These are phyloP conservation scores for Lomographa bimaculata DNA, from an alignment of 2,888 invertebrate genomes.

Conservation along the genomic window DNA sequence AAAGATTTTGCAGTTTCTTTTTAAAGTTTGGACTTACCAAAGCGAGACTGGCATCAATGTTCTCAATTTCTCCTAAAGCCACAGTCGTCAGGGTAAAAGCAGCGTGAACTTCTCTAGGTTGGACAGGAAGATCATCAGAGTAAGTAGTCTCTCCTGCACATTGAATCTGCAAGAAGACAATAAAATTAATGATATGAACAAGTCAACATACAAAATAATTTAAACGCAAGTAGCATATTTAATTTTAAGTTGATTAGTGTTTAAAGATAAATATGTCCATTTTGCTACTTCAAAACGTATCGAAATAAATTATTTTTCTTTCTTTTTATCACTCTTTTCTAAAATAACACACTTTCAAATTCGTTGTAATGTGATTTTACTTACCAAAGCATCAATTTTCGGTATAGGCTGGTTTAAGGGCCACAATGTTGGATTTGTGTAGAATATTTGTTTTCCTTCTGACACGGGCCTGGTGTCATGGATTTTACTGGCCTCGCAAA, in stretches of 20 bases:
- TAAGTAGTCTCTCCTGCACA: slow-evolving; percentile 88
- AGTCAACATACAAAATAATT: no score
- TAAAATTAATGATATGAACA: no score
- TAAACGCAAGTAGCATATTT: no score
- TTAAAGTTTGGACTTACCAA: no score
- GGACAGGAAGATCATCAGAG: slow-evolving; percentile 84
- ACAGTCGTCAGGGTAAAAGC: slow-evolving; percentile 83
- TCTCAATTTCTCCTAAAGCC: slow-evolving; percentile 80
- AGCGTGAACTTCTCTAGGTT: slow-evolving; percentile 85
- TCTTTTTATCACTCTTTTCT: no score
- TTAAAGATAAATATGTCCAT: no score
- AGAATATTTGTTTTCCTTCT: slow-evolving; percentile 84
- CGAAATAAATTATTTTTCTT: no score
- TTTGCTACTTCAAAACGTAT: no score
- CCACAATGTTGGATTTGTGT: slow-evolving; percentile 85
- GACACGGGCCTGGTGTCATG: slow-evolving; percentile 56
- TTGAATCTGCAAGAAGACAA: slow-evolving; percentile 63
- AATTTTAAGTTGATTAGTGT: no score
- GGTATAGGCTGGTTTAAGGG: slow-evolving; percentile 87
- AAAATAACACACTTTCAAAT: no score
- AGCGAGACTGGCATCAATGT: slow-evolving; percentile 84
- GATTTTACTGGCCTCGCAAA: slow-evolving; percentile 41
- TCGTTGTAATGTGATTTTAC: no score
- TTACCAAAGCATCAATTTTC: slow-evolving; percentile 83
- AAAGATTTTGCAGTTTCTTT: no score